Evolutionary conservation across 2,888 invertebrate genomes (phyloP), one percentile per base, ranked within the genome.

Genomic region (Galerucella calmariensis): DNA sequence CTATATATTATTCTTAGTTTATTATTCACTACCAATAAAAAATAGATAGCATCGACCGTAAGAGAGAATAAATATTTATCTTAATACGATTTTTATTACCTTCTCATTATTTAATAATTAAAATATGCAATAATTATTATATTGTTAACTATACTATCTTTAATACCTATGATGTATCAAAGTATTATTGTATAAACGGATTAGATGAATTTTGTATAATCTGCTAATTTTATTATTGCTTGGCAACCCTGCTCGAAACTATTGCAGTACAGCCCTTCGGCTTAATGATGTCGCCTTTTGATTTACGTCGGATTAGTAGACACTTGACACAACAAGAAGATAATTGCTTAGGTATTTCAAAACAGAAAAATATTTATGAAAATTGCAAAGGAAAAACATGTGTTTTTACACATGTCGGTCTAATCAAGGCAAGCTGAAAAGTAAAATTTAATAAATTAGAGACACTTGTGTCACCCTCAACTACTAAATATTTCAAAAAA

Each of bases 281-380:
- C 79, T 77, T 80, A 81, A 80, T 81, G 83, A 81, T 83, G 82
- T 80, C 74, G 80, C 81, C 78, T 78, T 80, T 80, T 79, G 78
- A 79, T 80, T 79, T 79, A 77, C 77, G 77, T 75, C 72, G 75
- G 78, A 81, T 80, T 80, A 80, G 81, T 80, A 79, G 78, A 81
- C 20, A 65, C 79, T 79, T 77, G 77, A 77, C 78, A 77, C 75
- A 70, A 69, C 75, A 77, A 77, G 77, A 69, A 68, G 75, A 78
- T 79, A 74, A 75, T 79, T 78, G 79, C 79, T 74, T 59, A 70
- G 71, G 67, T 73, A 76, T 72, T 63, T 73, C 73, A 74, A 76
- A 79, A 75, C 78, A 79, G 77, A 76, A 63, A 58, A 67, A 74
- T 74, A 77, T 78, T 78, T 77, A 75, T 73, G 67, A 63, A 56